Conservation (phyloP, 2,113 vertebrate genomes). For the Boleophthalmus pectinirostris region DNA sequence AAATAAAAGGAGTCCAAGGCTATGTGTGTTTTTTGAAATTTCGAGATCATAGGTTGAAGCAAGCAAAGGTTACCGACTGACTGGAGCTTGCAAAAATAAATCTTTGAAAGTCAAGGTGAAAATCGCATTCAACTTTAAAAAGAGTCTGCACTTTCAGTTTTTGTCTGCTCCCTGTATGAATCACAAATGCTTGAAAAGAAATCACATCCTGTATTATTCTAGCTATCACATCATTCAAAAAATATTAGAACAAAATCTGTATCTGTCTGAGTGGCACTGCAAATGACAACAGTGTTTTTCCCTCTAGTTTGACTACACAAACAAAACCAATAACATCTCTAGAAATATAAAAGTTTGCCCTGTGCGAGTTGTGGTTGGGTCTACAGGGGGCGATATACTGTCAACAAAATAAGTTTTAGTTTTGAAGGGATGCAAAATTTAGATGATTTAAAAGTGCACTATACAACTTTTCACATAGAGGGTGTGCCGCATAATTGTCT, state of each 20-base stretch:
- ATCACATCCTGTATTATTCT: background rate
- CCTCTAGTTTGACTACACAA: background rate
- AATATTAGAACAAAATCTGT: background rate
- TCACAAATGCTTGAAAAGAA: background rate
- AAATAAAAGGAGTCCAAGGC: background rate
- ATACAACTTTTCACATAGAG: too few species aligned
- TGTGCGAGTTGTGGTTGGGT: conserved; percentile 18
- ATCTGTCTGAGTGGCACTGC: background rate
- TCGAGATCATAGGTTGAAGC: conserved; percentile 11
- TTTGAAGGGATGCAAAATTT: background rate
- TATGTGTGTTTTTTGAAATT: background rate
- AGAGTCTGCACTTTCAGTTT: background rate
- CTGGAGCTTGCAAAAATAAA: conserved; percentile 18
- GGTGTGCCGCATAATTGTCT: too few species aligned
- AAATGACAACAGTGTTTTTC: background rate
- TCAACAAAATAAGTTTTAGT: background rate
- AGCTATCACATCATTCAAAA: background rate
- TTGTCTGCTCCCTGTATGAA: background rate
- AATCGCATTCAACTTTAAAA: conserved; percentile 16
- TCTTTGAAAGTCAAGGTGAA: conserved; percentile 22
- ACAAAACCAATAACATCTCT: background rate
- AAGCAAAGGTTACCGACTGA: conserved; percentile 23
- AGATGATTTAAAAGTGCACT: too few species aligned
- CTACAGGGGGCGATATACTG: background rate
- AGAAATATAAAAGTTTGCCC: background rate